Conservation (phyloP, 2,113 vertebrate species). For the Labeo catla region DNA sequence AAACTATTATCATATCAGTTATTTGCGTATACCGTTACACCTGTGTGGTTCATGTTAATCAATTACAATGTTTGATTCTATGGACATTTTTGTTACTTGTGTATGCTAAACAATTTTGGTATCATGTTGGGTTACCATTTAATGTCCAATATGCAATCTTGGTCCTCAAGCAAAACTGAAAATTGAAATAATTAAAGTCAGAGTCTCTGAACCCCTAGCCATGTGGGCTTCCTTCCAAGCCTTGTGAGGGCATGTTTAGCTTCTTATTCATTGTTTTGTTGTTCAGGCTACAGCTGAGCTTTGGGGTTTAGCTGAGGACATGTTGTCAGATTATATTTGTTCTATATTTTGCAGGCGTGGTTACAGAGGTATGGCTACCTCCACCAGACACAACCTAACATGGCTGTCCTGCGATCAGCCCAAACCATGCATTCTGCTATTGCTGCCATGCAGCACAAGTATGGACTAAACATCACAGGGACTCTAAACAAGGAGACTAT, state of each 20-base stretch:
- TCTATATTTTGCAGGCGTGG: constrained; percentile 82
- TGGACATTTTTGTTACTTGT: background rate
- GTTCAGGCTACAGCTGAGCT: background rate
- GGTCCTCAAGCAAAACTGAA: background rate
- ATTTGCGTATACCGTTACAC: background rate
- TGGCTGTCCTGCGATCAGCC: constrained; percentile 84
- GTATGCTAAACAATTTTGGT: background rate
- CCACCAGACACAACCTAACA: constrained; percentile 81
- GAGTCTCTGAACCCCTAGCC: background rate
- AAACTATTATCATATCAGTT: background rate
- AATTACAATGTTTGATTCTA: background rate
- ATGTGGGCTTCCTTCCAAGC: background rate
- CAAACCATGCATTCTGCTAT: constrained; percentile 88
- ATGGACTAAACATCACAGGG: constrained; percentile 90
- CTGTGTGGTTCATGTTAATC: background rate
- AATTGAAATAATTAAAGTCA: background rate
- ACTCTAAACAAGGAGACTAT: constrained; percentile 88
- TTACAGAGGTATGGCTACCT: constrained; percentile 91
- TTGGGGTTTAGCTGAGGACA: background rate
- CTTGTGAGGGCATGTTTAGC: background rate
- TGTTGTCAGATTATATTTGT: background rate
- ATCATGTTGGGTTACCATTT: background rate
- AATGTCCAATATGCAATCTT: background rate
- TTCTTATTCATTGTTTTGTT: background rate
- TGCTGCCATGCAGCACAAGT: constrained; percentile 89